A percentile compares a stretch with the other conserved stretches of the same genome.
These are phyloP conservation scores for Regulus satrapa DNA, from an alignment of 2,113 vertebrate genomes.

Conservation along the genomic window DNA sequence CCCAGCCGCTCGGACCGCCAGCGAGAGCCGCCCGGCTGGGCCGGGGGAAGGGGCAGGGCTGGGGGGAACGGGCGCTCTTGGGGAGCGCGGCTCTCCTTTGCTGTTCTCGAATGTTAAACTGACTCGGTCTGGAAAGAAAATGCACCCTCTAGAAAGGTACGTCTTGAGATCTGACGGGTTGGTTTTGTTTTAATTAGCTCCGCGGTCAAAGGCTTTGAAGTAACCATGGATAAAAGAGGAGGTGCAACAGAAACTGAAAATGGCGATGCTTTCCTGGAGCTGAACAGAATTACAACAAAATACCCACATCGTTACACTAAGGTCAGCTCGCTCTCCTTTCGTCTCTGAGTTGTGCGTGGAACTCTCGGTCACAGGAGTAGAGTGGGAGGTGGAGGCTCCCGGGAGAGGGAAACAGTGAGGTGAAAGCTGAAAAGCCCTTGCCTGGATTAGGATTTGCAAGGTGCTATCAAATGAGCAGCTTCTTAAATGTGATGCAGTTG, in stretches of 20 bases:
- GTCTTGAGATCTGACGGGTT: background rate
- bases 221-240: constrained; percentile 88
- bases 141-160: fast-evolving
- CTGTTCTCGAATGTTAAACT: fast-evolving
- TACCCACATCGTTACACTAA: constrained; percentile 88
- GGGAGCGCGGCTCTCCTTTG: fast-evolving
- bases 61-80: fast-evolving
- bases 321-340: constrained; percentile 63
- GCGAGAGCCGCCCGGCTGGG: fast-evolving
- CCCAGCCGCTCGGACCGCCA: no score
- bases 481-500: background rate
- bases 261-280: constrained; percentile 73
- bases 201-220: constrained; percentile 23
- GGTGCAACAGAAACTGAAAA: constrained; percentile 78
- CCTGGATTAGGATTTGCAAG: background rate
- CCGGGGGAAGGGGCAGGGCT: fast-evolving
- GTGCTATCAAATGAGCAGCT: fast-evolving
- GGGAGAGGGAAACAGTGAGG: background rate
- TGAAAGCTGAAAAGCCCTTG: background rate
- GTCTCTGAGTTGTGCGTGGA: background rate
- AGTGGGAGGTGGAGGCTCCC: background rate
- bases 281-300: constrained; percentile 67
- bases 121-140: fast-evolving
- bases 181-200: constrained; percentile 26
- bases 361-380: fast-evolving